Evolutionary conservation across 2,888 invertebrate species (phyloP).

Genomic region (Phalangium opilio): DNA sequence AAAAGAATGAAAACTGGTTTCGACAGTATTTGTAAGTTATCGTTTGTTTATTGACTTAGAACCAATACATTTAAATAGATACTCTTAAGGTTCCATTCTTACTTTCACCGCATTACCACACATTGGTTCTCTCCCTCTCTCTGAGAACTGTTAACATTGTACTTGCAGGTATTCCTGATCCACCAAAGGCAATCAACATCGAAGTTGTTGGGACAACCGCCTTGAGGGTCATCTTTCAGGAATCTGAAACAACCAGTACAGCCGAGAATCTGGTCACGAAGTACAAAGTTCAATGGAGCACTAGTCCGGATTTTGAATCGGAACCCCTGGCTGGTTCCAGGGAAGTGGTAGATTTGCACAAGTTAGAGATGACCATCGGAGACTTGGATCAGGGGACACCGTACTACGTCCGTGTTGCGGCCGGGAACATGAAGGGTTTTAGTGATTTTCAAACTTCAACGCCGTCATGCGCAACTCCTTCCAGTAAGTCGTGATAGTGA

Average conservation of each 20-base stretch:
- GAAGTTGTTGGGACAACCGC: constrained; percentile 49
- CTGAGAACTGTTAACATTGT: too few species aligned
- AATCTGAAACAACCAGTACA: constrained; percentile 52
- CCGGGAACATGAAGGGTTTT: constrained; percentile 84
- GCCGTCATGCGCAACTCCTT: constrained; percentile 72
- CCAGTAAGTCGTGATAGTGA: constrained; percentile 47
- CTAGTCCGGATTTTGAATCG: constrained; percentile 56
- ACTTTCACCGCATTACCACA: too few species aligned
- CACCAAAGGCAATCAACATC: constrained; percentile 60
- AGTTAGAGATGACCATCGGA: constrained; percentile 43
- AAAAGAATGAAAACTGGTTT: constrained; percentile 70
- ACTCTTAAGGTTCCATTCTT: too few species aligned
- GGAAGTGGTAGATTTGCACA: constrained; percentile 52
- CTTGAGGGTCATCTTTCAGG: constrained; percentile 49
- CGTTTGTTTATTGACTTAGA: too few species aligned
- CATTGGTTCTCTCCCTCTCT: too few species aligned
- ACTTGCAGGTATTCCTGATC: constrained; percentile 53
- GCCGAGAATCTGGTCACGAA: constrained; percentile 61
- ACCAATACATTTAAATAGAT: too few species aligned
- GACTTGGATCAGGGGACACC: constrained; percentile 70
- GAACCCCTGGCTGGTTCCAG: constrained; percentile 56
- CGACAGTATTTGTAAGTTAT: constrained; percentile 54
- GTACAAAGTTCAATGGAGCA: constrained; percentile 91
- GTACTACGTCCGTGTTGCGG: constrained; percentile 76
- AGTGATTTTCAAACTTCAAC: constrained; percentile 58